These are phyloP conservation scores for Octomys mimax DNA, from an alignment of 2,797 vertebrate species.

Conservation along the genomic window DNA sequence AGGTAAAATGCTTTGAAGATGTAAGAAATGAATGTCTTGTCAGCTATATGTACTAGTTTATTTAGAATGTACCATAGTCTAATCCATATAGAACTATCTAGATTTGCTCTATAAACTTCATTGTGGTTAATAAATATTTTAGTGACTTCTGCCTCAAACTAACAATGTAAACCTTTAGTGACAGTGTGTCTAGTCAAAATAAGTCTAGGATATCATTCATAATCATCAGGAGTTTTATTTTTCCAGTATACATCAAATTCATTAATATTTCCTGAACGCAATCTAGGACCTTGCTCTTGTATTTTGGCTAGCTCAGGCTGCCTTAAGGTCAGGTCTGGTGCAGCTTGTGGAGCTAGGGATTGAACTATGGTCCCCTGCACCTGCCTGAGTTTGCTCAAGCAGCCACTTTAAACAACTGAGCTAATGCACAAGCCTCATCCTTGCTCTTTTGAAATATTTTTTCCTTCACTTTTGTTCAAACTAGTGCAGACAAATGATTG, in stretches of 20 bases:
- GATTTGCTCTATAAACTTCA: constrained; percentile 45
- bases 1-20: neutral
- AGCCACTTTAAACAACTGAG: too few species aligned
- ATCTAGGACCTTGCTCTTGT: neutral
- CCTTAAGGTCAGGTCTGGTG: too few species aligned
- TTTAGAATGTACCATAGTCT: constrained; percentile 12
- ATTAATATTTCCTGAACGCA: neutral
- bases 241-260: neutral
- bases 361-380: too few species aligned
- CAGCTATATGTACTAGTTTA: neutral
- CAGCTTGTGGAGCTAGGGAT: too few species aligned
- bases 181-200: neutral
- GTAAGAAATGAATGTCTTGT: neutral
- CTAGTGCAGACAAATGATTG: neutral
- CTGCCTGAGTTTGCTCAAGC: too few species aligned
- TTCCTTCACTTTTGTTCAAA: constrained; percentile 1
- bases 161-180: neutral
- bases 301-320: too few species aligned
- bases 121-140: constrained; percentile 1
- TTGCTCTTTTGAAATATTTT: neutral
- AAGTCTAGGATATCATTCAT: constrained; percentile 20
- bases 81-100: neutral
- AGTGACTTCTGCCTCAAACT: constrained; percentile 37
- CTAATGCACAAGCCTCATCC: neutral
- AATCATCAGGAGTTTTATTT: neutral